Evolutionary conservation across 2,888 invertebrate genomes (phyloP).

Genomic region (Dysmachus trigonus): DNA sequence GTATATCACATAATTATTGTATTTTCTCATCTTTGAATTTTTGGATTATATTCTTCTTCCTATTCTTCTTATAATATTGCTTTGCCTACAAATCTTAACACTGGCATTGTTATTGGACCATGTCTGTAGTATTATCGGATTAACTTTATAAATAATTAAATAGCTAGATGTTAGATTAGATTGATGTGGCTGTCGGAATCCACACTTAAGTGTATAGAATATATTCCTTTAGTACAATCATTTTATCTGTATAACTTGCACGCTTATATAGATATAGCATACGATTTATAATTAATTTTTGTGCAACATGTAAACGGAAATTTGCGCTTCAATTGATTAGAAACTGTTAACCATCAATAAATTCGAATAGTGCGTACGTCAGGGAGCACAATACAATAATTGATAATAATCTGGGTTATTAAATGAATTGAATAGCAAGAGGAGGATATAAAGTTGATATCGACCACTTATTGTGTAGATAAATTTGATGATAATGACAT

Average conservation of each 20-base stretch:
- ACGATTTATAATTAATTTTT: background rate
- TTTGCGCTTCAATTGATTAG: background rate
- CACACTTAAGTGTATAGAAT: no score
- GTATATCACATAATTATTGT: no score
- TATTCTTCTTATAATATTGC: no score
- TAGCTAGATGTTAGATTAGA: no score
- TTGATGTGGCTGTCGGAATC: no score
- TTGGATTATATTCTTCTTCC: no score
- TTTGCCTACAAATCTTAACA: no score
- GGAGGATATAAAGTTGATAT: background rate
- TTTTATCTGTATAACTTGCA: background rate
- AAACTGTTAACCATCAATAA: background rate
- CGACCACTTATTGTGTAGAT: background rate
- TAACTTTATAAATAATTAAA: no score
- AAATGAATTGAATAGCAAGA: background rate
- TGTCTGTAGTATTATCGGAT: no score
- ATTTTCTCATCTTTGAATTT: no score
- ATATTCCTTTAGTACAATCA: no score
- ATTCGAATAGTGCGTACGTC: background rate
- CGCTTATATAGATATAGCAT: background rate
- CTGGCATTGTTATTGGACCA: no score
- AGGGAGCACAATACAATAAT: background rate
- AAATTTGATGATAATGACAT: background rate
- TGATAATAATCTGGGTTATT: background rate
- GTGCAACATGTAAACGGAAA: background rate